Conservation (phyloP, 2,797 vertebrate genomes). For the Sebastes oblongus region DNA sequence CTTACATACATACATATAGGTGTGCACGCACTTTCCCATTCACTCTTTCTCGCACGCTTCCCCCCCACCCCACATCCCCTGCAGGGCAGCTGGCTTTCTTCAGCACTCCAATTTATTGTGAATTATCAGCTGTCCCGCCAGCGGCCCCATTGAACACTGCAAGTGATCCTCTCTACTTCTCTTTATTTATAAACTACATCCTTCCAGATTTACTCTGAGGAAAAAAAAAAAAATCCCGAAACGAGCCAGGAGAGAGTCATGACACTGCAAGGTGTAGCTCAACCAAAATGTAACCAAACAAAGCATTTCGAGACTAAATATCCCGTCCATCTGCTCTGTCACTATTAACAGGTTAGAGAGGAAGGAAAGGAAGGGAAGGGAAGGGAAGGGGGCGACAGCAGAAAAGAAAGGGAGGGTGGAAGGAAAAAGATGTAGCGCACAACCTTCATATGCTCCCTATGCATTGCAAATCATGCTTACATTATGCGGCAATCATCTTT, state of each 20-base stretch:
- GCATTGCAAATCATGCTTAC: conserved; percentile 72
- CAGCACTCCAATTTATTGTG: conserved; percentile 63
- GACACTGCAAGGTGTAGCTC: conserved; percentile 2
- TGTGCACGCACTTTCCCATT: not conserved
- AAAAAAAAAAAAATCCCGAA: not conserved
- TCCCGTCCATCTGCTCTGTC: conserved; percentile 7
- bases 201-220: conserved; percentile 28
- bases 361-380: not conserved
- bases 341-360: not conserved
- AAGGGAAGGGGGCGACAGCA: not conserved
- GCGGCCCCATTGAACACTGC: conserved; percentile 32
- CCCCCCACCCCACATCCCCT: conserved; percentile 5
- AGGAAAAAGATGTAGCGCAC: conserved; percentile 20
- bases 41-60: conserved; percentile 16
- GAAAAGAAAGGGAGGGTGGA: not conserved
- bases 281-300: conserved; percentile 13
- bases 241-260: not conserved
- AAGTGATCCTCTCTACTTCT: conserved; percentile 44
- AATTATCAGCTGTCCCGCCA: conserved; percentile 64
- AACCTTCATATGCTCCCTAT: conserved; percentile 63
- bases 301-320: conserved; percentile 5
- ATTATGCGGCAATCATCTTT: conserved; percentile 72
- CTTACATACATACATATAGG: conserved; percentile 5
- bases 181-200: conserved; percentile 63
- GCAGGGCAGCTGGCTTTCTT: conserved; percentile 47